A percentile compares a stretch with the other conserved stretches of the same genome.
phyloP scores from a whole-genome alignment of 2,888 invertebrate species.

The Apamea crenata region DNA sequence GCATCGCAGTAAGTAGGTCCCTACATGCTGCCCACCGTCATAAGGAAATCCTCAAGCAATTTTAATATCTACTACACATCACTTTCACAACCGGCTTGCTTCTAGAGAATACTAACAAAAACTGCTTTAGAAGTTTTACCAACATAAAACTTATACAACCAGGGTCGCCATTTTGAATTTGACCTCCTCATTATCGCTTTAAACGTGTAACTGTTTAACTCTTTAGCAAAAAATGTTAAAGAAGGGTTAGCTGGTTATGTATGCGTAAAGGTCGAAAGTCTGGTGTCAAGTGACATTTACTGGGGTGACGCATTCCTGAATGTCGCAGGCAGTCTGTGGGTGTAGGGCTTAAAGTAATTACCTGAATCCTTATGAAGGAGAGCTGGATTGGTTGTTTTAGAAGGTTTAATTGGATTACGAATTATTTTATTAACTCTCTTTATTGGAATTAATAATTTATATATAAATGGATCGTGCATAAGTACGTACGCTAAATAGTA shows the following conservation, averaged over 20 bases:
- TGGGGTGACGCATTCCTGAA: conserved; percentile 72
- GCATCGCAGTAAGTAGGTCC: no score
- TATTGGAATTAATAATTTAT: not conserved
- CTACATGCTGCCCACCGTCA: no score
- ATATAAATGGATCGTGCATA: not conserved
- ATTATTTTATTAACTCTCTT: not conserved
- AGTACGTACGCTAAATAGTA: no score
- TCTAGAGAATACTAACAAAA: not conserved
- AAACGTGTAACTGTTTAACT: conserved; percentile 34
- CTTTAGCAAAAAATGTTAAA: conserved; percentile 29
- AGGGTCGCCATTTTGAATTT: conserved; percentile 21
- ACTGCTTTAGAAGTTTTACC: not conserved
- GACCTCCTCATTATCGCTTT: conserved; percentile 25
- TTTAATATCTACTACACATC: no score
- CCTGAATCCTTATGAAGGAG: not conserved
- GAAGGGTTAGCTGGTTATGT: conserved; percentile 43
- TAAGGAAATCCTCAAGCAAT: not conserved
- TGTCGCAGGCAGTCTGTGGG: conserved; percentile 56
- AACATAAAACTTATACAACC: conserved; percentile 1
- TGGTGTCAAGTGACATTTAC: conserved; percentile 75
- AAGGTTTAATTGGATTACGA: not conserved
- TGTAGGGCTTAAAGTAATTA: conserved; percentile 8
- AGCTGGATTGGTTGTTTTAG: not conserved
- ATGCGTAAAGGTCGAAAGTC: conserved; percentile 64
- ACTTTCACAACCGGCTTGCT: not conserved